Evolutionary conservation across 2,113 vertebrate species (phyloP), one percentile per base, ranked within the genome.

Genomic region (Neodontobutis hainanensis): DNA sequence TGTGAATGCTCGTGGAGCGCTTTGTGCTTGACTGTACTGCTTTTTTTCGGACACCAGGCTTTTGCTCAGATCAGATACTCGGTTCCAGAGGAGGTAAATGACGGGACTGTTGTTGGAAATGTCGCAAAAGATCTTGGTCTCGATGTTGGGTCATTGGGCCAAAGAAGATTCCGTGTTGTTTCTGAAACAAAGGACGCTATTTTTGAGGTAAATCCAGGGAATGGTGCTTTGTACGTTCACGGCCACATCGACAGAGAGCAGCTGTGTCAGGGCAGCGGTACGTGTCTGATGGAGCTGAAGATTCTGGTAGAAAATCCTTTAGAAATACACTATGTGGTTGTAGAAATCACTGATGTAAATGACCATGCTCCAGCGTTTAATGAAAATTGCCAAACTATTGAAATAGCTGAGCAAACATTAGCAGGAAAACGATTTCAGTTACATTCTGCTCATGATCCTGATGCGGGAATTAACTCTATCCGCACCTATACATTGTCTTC

Each of bases 401-500:
- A 92, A 0, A 86, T 93, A 27, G 69, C 59, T 0, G 91, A 93
- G 8, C 83, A 84, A 0, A 70, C 81, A 2, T 49, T 81, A 50
- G 77, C 88, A 5, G 93, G 93, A 0, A 83, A 90, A 8, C 53
- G 78, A 11, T 93, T 93, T 68, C 92, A 90, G 8, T 57, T 94
- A 52, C 90, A 92, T 53, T 87, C 83, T 40, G 94, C 93, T 0
- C 74, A 73, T 2, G 94, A 94, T 50, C 64, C 87, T 0, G 91
- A 92, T 58, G 75, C 76, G 3, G 90, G 89, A 8, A 43, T 62
- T 0, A 88, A 90, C 15, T 77, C 87, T 0, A 76, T 91, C 6
- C 83, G 77, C 0, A 73, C 78, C 3, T 91, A 90, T 19, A 85
- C 67, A 0, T 42, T 89, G 2, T 88, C 72, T 0, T 15, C 77